phyloP scores from a whole-genome alignment of 2,797 vertebrate species.

The Uromys caudimaculatus region DNA sequence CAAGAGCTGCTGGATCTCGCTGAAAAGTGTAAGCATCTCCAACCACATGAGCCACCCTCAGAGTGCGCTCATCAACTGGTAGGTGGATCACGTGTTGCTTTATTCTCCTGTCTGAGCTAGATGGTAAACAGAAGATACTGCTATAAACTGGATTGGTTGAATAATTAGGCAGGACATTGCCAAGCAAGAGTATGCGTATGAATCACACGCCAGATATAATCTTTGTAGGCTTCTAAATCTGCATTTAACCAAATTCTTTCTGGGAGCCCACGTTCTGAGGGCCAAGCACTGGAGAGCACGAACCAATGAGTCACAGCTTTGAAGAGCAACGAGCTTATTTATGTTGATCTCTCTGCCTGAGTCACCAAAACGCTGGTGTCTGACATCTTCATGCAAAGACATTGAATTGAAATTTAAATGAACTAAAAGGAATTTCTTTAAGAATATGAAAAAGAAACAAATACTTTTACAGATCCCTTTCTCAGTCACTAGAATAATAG shows the following conservation, averaged over 20 bases:
- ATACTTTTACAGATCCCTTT: background rate
- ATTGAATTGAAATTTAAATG: background rate
- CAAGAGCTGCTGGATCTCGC: background rate
- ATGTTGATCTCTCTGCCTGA: background rate
- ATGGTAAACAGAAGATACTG: background rate
- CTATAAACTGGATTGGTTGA: background rate
- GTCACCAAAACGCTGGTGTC: background rate
- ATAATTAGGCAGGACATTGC: background rate
- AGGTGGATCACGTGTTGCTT: background rate
- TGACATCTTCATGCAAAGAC: background rate
- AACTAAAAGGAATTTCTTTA: background rate
- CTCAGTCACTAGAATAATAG: constrained; percentile 13
- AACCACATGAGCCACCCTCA: background rate
- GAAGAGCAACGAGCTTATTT: background rate
- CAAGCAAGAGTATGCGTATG: background rate
- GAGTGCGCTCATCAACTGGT: constrained; percentile 48
- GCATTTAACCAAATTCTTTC: background rate
- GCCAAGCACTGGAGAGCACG: background rate
- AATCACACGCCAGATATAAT: background rate
- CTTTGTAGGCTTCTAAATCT: constrained; percentile 18
- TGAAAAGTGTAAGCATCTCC: constrained; percentile 23
- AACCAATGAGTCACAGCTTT: background rate
- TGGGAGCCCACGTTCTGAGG: background rate
- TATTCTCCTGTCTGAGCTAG: background rate
- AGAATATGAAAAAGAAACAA: background rate